These are phyloP conservation scores for Eremophila alpestris DNA, from an alignment of 2,797 vertebrate species.

Conservation along the genomic window DNA sequence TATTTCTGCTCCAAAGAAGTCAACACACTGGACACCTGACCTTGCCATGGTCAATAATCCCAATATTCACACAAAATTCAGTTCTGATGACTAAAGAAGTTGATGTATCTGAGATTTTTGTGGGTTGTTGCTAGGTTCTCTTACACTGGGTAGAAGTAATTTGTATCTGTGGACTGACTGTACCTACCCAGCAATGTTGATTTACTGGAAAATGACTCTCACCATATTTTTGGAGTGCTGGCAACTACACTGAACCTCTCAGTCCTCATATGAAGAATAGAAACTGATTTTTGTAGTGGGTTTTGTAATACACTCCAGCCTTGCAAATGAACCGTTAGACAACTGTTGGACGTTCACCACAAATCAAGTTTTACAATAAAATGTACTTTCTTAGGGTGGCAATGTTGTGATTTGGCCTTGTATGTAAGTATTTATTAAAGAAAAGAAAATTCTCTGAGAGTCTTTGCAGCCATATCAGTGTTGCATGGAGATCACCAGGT, in stretches of 20 bases:
- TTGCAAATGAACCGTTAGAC: neutral
- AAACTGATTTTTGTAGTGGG: conserved; percentile 8
- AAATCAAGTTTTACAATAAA: conserved; percentile 25
- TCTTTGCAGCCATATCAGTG: neutral
- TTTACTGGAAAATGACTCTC: conserved; percentile 8
- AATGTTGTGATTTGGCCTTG: neutral
- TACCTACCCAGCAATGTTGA: neutral
- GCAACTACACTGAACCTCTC: neutral
- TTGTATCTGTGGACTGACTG: conserved; percentile 38
- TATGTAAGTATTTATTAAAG: neutral
- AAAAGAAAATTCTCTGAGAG: neutral
- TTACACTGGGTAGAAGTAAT: neutral
- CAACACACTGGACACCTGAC: conserved; percentile 77
- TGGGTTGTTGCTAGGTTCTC: conserved; percentile 22
- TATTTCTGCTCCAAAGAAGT: conserved; percentile 99
- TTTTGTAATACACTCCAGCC: conserved; percentile 34
- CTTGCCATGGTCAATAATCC: neutral
- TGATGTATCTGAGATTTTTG: neutral
- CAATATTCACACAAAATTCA: neutral
- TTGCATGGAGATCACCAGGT: neutral
- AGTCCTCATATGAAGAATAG: neutral
- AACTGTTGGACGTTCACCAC: neutral
- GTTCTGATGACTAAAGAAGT: neutral
- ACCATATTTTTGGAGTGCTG: neutral
- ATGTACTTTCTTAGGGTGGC: neutral